Evolutionary conservation across 2,797 vertebrate species (phyloP).

Genomic region (Coendou prehensilis): DNA sequence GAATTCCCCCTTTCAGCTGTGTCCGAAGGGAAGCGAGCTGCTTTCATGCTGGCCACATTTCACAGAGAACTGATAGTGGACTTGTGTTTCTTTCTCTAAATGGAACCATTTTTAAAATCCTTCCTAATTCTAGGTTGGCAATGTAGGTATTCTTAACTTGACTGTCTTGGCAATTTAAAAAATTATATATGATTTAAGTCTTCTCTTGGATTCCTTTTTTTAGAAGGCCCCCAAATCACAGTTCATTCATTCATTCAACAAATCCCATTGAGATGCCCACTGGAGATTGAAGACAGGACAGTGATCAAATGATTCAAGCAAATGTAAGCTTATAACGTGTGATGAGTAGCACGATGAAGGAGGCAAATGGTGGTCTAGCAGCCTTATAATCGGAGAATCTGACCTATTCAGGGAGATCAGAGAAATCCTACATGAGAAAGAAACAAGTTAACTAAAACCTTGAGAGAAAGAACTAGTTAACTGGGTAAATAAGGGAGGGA

Average conservation of each 20-base stretch:
- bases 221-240: conserved; percentile 21
- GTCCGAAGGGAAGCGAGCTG: neutral
- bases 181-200: neutral
- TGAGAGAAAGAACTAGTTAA: neutral
- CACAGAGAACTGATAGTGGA: neutral
- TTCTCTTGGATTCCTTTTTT: conserved; percentile 49
- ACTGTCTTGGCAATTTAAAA: conserved; percentile 69
- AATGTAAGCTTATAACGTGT: neutral
- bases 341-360: neutral
- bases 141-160: conserved; percentile 30
- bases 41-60: neutral
- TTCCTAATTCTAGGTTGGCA: conserved; percentile 54
- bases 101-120: neutral
- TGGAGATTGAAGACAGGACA: neutral
- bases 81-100: conserved; percentile 13
- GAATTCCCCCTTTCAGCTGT: neutral
- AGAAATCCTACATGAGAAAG: neutral
- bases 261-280: neutral
- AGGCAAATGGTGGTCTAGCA: neutral
- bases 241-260: neutral
- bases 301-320: neutral
- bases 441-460: neutral
- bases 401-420: neutral
- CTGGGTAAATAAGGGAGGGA: neutral
- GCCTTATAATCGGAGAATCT: neutral